phyloP scores from a whole-genome alignment of 2,113 vertebrate species.

The Anolis carolinensis region DNA sequence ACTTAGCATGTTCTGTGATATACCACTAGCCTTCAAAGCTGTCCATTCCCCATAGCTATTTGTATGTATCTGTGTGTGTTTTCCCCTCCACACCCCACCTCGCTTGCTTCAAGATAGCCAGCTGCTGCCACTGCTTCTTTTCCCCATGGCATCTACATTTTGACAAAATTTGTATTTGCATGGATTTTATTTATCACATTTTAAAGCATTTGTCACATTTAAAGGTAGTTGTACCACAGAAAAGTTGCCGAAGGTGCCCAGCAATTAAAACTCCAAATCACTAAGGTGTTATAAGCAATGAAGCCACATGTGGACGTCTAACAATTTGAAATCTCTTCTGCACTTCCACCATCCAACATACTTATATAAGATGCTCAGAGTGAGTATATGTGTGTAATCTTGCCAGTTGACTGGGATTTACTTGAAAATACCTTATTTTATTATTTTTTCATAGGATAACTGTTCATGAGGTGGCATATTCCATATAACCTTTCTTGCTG shows the following conservation, averaged over 20 bases:
- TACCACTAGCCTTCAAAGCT: neutral
- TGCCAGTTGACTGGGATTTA: conserved; percentile 51
- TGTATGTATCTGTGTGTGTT: neutral
- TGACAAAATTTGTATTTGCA: neutral
- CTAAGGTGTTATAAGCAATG: conserved; percentile 7
- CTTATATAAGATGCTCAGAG: too few species aligned
- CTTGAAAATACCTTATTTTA: conserved; percentile 51
- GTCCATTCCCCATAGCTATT: neutral
- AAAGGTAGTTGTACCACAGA: neutral
- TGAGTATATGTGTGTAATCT: too few species aligned
- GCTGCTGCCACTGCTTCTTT: conserved; percentile 25
- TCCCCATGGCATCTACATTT: neutral
- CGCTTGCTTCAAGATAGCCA: conserved; percentile 3
- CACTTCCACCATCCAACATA: conserved; percentile 14
- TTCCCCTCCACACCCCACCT: neutral
- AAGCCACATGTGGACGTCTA: neutral
- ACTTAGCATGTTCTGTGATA: neutral
- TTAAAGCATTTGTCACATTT: conserved; percentile 6
- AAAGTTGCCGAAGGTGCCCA: conserved; percentile 12
- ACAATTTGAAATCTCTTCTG: conserved; percentile 45
- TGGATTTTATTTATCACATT: neutral
- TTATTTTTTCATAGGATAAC: conserved; percentile 61
- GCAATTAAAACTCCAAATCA: conserved; percentile 13
- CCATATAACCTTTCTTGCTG: conserved; percentile 62
- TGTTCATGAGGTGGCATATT: conserved; percentile 60